Base-by-base conservation (phyloP, 2,113 vertebrate genomes). In the Neodon shergylaensis region DNA sequence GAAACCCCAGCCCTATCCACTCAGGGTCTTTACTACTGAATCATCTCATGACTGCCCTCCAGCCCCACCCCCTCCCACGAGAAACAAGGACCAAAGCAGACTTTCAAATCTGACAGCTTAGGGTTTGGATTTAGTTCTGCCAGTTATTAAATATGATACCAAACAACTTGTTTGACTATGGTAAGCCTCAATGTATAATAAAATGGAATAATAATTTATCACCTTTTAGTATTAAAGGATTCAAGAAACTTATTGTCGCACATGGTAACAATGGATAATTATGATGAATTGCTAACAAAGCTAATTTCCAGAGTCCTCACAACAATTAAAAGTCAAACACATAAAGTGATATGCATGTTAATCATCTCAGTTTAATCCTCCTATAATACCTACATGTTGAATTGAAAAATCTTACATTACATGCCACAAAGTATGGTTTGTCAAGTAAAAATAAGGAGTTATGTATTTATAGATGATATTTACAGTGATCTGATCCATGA, bases 131-230 rank as follows among this genome's bases (percentile, higher is more conserved):
- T 77, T 92, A 44, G 12, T 7, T 70, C 70, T 90, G 26, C 8
- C 1, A 39, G 31, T 95, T 95, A 79, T 78, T 90, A 92, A 22
- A 65, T 49, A 39, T 61, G 24, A 72, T 16, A 28, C 4, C 52
- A 89, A n/a, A 24, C 21, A 93, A 81, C 44, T 76, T 91, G 88
- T 79, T 91, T 92, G 84, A 92, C 19, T 73, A 81, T 26, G 12
- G 0, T 74, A 90, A 54, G 24, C 39, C 68, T 90, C 63, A 21
- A 58, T 58, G 91, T 81, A 72, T 63, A 91, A 47, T 85, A 86
- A 65, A 87, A 36, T 7, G 22, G 24, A 76, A 44, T 36, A 44
- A 79, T 36, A 31, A 82, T 47, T 21, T 68, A 52, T 7, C 26
- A 92, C 36, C 36, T 92, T 82, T 81, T 70, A 63, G 12, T 87